Evolutionary conservation across 2,888 invertebrate genomes (phyloP), one percentile per base, ranked within the genome.

Genomic region (Drosophila sordidapex): DNA sequence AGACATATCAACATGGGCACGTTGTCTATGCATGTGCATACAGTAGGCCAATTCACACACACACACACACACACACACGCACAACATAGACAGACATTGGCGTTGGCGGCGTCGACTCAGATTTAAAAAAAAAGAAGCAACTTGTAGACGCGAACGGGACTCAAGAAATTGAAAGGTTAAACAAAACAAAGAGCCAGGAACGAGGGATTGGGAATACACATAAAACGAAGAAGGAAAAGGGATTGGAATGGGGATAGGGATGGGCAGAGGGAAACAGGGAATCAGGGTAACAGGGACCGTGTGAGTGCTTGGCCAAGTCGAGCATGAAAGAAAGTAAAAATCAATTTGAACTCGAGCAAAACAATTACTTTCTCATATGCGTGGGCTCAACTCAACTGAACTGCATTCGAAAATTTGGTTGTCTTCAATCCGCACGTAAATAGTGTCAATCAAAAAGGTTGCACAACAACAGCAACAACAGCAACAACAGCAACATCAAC

Each of bases 341-440:
- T 86, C 85, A 86, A 89, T 89, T 86, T 82, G 63, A 84, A 87
- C 66, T 89, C 87, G 78, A 78, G 89, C 85, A 84, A 81, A 84
- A 86, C 89, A 89, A 86, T 86, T 89, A 85, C 83, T 82, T 87
- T 89, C 87, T 72, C 79, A 83, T 80, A 40, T 75, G 77, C 80
- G 76, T 80, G 77, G 77, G 77, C 76, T 13, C n/a, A 33, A 7
- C 35, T 46, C 29, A 25, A 48, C 10, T n/a, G n/a, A 40, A 27
- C 51, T 58, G 29, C 25, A 15, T 49, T 54, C 58, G 25, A 21
- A 71, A 72, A 84, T 82, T 83, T 64, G 84, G 82, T 74, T 86
- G 79, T 72, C 87, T 86, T 86, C 83, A 81, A 84, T 81, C 84
- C 82, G 68, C 70, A 74, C 81, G 68, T 70, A 84, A 82, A 87